Evolutionary conservation across 2,888 invertebrate genomes (phyloP).

Genomic region (Conistra vaccinii): DNA sequence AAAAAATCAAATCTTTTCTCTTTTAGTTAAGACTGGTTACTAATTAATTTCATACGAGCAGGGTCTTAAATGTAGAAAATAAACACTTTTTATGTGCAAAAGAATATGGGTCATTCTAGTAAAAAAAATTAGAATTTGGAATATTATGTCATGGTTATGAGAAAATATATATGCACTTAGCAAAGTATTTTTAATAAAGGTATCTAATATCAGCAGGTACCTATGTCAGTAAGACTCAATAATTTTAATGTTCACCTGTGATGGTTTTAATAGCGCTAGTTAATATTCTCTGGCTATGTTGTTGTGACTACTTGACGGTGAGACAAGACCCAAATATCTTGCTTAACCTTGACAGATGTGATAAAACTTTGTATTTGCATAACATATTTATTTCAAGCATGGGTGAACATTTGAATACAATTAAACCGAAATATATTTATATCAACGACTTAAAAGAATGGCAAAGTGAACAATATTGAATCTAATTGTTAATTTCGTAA

Average conservation of each 20-base stretch:
- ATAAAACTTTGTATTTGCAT: slow-evolving; percentile 37
- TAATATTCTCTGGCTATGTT: slow-evolving; percentile 2
- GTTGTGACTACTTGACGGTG: not conserved
- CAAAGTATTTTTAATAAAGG: not conserved
- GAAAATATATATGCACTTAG: not conserved
- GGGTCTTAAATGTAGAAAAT: not conserved
- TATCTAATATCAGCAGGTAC: too few species aligned
- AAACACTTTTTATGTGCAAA: not conserved
- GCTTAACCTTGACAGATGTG: slow-evolving; percentile 23
- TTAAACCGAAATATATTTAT: not conserved
- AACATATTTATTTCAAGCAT: slow-evolving; percentile 30
- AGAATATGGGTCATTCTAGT: too few species aligned
- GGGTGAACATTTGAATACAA: slow-evolving; percentile 22
- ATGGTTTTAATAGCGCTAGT: not conserved
- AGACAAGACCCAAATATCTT: slow-evolving; percentile 19
- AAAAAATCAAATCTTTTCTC: too few species aligned
- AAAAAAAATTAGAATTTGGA: not conserved
- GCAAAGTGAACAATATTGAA: not conserved
- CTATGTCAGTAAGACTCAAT: not conserved
- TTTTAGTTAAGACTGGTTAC: too few species aligned
- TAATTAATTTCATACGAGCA: not conserved
- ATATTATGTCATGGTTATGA: not conserved
- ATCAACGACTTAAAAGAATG: not conserved
- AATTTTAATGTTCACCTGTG: not conserved
- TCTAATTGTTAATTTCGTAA: too few species aligned